Evolutionary conservation across 2,113 vertebrate genomes (phyloP), one percentile per base, ranked within the genome.

Genomic region (Gila orcuttii): DNA sequence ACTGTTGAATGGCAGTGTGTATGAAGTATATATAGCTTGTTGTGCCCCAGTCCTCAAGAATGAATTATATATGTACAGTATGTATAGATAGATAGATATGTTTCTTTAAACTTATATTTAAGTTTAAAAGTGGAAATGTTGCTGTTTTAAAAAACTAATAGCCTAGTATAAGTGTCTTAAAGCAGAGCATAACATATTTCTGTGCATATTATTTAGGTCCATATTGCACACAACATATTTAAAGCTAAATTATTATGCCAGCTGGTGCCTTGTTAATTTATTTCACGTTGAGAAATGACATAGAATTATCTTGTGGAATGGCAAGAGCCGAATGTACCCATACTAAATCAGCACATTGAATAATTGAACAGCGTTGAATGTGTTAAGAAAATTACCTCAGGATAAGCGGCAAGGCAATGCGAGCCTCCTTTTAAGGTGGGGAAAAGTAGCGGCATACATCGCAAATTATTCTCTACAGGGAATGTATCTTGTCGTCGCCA

Each of bases 341-440:
- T 71, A 81, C 79, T 87, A 89, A 85, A 89, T 87, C 79, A 85
- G 79, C 69, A n/a, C 47, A 25, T 76, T 89, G 86, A 89, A 87
- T 89, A 85, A 89, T 85, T 89, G 64, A 89, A 87, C 39, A 87
- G 55, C 64, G 55, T 47, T n/a, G 85, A 89, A 86, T 62, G 88
- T 89, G 78, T 89, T 87, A 89, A 87, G 88, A 85, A 85, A 89
- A 89, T 87, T 89, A 89, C 86, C 83, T 83, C 74, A 21, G 83
- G 78, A 84, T 85, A 85, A 87, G 74, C 75, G 74, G 77, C 66
- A 79, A 39, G 74, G 69, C 74, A 85, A 69, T 47, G 33, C 52
- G 25, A 52, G 57, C 60, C 75, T 85, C 36, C 78, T 10, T 78
- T 82, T 57, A 42, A 88, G 85, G 86, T 64, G 7, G 23, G 25